Evolutionary conservation across 2,113 vertebrate species (phyloP), one percentile per base, ranked within the genome.

Genomic region (Hoplias malabaricus): DNA sequence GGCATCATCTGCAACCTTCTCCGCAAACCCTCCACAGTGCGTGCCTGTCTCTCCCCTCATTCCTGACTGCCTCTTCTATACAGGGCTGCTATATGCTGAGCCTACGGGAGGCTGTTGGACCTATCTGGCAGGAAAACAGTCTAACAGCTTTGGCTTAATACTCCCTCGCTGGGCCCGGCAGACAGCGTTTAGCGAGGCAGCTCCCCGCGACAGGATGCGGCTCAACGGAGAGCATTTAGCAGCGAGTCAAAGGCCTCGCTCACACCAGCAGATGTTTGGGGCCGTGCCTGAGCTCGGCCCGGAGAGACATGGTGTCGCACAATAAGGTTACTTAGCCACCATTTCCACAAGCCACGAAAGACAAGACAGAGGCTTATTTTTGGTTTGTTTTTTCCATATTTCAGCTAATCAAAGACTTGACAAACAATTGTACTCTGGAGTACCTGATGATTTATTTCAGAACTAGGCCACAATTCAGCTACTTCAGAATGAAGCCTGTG

Each of bases 71-170:
- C 40, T 11, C 13, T 10, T 54, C 23, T 57, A 38, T 56, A 27
- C 71, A 67, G 46, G 63, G 57, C 69, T 38, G 63, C 69, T 27
- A 81, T 73, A 63, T 38, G 57, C 42, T 63, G 3, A 75, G 61
- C 72, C 75, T 69, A 80, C 61, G 65, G 71, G 79, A 78, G 78
- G 65, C 75, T 50, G 77, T 25, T 72, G 54, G 78, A 73, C 56
- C 62, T 82, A 82, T 78, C 79, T 86, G 82, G 82, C 84, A 82
- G 69, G 40, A 46, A 68, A 78, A 72, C 68, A 42, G 77, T 87
- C 79, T 67, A 74, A 79, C 81, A 85, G 84, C 79, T 87, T 85
- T 78, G 65, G 74, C 80, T 79, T 81, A 83, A 84, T 70, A 33
- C 82, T 69, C 79, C 62, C 80, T 83, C n/a, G 53, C 80, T 82